Percentiles rank a stretch among this genome's conserved stretches.
Conservation (phyloP, 2,797 vertebrate species). For the Phyllotis vaccarum region DNA sequence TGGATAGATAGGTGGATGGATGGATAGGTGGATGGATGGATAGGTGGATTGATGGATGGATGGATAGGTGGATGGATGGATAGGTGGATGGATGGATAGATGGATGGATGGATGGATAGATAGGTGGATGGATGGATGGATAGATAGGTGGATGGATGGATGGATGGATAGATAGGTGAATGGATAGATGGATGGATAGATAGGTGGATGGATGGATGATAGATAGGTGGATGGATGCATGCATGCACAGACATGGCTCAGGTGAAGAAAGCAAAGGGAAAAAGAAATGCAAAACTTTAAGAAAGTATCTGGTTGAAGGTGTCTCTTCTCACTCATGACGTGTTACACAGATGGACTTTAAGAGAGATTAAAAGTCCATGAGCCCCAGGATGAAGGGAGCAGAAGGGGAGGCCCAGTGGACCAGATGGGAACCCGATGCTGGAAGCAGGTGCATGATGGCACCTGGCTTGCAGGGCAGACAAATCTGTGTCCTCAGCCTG, state of each 20-base stretch:
- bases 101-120: neutral
- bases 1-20: too few relatives aligned
- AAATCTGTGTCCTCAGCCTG: neutral
- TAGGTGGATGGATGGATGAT: rapidly evolving
- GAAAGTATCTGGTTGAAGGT: neutral
- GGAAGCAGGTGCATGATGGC: neutral
- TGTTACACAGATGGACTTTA: neutral
- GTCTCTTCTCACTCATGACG: neutral
- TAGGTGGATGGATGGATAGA: neutral
- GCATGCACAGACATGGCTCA: neutral
- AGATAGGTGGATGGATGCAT: neutral
- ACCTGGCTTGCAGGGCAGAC: neutral
- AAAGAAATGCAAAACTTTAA: neutral
- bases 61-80: neutral
- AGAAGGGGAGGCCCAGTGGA: neutral
- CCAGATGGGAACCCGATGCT: neutral
- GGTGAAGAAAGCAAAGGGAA: neutral
- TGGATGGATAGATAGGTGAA: too few relatives aligned
- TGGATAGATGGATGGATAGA: neutral
- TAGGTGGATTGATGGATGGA: neutral
- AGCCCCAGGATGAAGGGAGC: neutral
- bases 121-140: neutral
- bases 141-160: neutral
- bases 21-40: too few relatives aligned
- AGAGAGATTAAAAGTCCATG: neutral